These are phyloP conservation scores for Strigamia maritima DNA, from an alignment of 2,888 invertebrate genomes.

Conservation along the genomic window DNA sequence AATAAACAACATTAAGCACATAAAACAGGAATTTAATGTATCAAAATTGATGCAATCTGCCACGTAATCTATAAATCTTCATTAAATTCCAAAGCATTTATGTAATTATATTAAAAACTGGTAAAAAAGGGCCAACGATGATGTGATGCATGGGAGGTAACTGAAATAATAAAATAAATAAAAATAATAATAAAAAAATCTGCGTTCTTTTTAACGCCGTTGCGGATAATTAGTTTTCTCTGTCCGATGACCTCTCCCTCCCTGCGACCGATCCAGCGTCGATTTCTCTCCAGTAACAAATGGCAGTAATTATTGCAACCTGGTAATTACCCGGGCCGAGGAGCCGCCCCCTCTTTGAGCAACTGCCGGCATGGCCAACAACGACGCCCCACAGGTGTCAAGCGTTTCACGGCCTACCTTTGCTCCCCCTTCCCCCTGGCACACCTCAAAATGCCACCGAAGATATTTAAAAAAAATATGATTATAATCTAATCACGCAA, in stretches of 20 bases:
- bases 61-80: conserved; percentile 22
- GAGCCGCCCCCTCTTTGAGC: conserved; percentile 35
- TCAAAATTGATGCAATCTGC: conserved; percentile 6
- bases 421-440: background rate
- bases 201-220: conserved; percentile 26
- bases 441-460: conserved; percentile 32
- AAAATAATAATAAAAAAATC: background rate
- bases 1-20: background rate
- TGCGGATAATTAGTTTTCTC: conserved; percentile 31
- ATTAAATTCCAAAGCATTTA: conserved; percentile 20
- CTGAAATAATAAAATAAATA: background rate
- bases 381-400: conserved; percentile 35
- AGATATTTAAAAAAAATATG: conserved; percentile 16
- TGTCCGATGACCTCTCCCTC: conserved; percentile 34
- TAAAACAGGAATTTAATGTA: background rate
- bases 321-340: conserved; percentile 36
- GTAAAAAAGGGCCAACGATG: conserved; percentile 32
- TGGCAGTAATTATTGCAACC: conserved; percentile 35
- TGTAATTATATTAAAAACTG: conserved; percentile 28
- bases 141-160: conserved; percentile 28
- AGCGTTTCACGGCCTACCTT: conserved; percentile 28
- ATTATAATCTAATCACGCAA: conserved; percentile 30
- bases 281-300: conserved; percentile 34
- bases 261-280: conserved; percentile 24
- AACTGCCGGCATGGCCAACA: conserved; percentile 32